Conservation (phyloP, 2,888 invertebrate genomes). For the Brachyptera risi region DNA sequence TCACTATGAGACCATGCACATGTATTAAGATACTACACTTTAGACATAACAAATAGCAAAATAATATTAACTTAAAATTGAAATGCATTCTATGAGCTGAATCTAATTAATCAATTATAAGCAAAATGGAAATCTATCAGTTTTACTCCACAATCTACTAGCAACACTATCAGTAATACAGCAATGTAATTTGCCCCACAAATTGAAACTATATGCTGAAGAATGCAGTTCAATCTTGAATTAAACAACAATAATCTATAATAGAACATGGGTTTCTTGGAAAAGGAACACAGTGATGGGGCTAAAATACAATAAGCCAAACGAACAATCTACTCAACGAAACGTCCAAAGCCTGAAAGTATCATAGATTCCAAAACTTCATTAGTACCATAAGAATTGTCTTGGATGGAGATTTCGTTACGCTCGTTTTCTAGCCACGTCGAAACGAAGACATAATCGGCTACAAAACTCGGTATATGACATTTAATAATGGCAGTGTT, state of each 20-base stretch:
- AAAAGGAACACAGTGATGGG: constrained; percentile 7
- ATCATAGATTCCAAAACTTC: constrained; percentile 21
- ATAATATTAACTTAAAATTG: not conserved
- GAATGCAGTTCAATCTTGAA: constrained; percentile 13
- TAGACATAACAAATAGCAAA: not conserved
- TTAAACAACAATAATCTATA: not conserved
- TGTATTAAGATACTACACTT: too few species aligned
- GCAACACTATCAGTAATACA: too few species aligned
- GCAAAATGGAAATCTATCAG: too few species aligned
- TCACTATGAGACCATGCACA: too few species aligned
- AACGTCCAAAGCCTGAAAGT: constrained; percentile 15
- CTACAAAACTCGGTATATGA: constrained; percentile 90
- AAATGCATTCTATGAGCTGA: not conserved
- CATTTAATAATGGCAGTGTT: constrained; percentile 90
- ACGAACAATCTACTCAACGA: not conserved
- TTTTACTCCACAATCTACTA: too few species aligned
- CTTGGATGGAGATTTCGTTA: constrained; percentile 51
- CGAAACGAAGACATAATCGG: constrained; percentile 80
- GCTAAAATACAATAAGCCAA: constrained; percentile 9
- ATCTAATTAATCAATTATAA: too few species aligned
- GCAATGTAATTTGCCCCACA: too few species aligned
- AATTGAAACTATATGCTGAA: too few species aligned
- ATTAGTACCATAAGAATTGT: constrained; percentile 44
- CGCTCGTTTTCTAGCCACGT: constrained; percentile 82
- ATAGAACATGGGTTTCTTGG: not conserved